A percentile compares a stretch with the other conserved stretches of the same genome.
Conservation (phyloP, 2,888 invertebrate genomes). For the Tridacna gigas region DNA sequence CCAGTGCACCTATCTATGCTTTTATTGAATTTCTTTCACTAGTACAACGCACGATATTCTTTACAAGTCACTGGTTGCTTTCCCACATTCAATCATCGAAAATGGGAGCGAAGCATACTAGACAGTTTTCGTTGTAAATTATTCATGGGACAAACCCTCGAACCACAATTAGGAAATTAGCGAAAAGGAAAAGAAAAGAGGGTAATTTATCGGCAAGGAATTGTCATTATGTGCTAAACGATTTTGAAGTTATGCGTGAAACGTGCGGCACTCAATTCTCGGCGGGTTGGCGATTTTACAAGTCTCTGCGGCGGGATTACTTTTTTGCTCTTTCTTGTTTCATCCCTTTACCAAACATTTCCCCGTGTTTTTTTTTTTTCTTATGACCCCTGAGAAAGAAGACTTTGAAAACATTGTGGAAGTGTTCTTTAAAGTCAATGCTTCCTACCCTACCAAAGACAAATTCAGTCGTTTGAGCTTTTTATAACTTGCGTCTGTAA, state of each 20-base stretch:
- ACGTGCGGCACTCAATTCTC: slow-evolving; percentile 22
- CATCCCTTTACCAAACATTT: background rate
- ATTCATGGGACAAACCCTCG: slow-evolving; percentile 18
- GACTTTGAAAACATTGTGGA: background rate
- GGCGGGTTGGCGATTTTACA: slow-evolving; percentile 21
- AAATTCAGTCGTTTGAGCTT: no score
- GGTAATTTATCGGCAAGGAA: slow-evolving; percentile 28
- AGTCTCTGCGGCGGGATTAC: background rate
- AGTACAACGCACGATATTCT: no score
- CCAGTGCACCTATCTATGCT: no score
- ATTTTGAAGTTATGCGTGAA: slow-evolving; percentile 26
- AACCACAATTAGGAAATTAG: slow-evolving; percentile 9
- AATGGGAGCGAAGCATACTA: background rate
- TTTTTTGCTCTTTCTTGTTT: background rate
- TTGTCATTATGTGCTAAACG: slow-evolving; percentile 27
- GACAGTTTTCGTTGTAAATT: slow-evolving; percentile 7
- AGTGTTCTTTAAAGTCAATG: no score
- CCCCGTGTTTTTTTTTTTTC: background rate
- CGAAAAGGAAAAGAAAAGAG: slow-evolving; percentile 19
- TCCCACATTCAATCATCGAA: no score
- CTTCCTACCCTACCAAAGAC: background rate
- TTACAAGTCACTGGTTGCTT: no score
- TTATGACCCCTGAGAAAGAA: background rate
- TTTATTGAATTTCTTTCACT: no score
- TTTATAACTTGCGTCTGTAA: no score